Evolutionary conservation across 2,888 invertebrate genomes (phyloP).

Genomic region (Agriopis aurantiaria): DNA sequence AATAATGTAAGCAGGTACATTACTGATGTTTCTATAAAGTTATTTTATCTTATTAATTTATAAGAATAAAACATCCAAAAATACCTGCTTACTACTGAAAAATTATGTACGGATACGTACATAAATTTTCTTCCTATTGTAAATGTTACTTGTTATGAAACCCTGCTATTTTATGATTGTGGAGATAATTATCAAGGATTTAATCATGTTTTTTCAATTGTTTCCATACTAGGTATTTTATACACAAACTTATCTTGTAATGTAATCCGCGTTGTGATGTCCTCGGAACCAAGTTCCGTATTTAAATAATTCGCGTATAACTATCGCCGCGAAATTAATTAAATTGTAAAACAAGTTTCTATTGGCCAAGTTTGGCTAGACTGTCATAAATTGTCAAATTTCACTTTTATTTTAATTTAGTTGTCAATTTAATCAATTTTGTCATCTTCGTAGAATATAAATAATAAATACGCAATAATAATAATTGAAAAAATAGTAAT

Average conservation of each 20-base stretch:
- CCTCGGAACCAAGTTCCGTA: constrained; percentile 36
- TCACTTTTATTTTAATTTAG: constrained; percentile 32
- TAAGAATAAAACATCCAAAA: no score
- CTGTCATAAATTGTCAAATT: constrained; percentile 29
- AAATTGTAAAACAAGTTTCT: constrained; percentile 34
- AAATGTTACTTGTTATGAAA: background rate
- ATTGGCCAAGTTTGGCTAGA: constrained; percentile 22
- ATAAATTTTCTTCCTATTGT: background rate
- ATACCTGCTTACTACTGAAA: no score
- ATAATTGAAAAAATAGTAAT: background rate
- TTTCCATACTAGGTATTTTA: background rate
- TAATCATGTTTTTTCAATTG: constrained; percentile 2
- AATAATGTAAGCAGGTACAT: no score
- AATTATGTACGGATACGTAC: background rate
- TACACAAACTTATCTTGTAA: constrained; percentile 15
- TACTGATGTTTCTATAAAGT: no score
- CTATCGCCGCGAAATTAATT: constrained; percentile 20
- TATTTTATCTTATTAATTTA: no score
- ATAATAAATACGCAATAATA: background rate
- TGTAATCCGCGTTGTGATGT: constrained; percentile 17
- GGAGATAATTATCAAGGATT: background rate
- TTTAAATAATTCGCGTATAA: constrained; percentile 30
- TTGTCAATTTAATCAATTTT: constrained; percentile 15
- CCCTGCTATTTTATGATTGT: background rate
- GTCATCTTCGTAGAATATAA: background rate